These are phyloP conservation scores for Salmo trutta DNA, from an alignment of 2,797 vertebrate species.

Conservation along the genomic window DNA sequence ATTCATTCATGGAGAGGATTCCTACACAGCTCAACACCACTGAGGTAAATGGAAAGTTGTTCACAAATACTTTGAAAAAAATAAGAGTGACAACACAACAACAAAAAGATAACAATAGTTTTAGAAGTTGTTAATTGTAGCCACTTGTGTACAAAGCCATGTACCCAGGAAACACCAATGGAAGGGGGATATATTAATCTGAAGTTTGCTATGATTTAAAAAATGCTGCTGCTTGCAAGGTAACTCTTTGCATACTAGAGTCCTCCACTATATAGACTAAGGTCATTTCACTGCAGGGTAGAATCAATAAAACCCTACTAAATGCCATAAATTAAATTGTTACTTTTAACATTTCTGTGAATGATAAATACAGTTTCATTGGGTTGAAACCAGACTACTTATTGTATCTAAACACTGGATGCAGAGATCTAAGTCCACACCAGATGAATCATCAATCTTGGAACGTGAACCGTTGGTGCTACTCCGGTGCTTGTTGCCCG, in stretches of 20 bases:
- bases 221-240: neutral
- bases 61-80: conserved; percentile 3
- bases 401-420: neutral
- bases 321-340: neutral
- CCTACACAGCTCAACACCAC: conserved; percentile 6
- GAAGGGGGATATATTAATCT: neutral
- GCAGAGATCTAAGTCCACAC: neutral
- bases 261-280: neutral
- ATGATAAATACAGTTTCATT: neutral
- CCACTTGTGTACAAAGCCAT: neutral
- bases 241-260: neutral
- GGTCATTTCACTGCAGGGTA: neutral
- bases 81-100: neutral
- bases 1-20: neutral
- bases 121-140: neutral
- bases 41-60: neutral
- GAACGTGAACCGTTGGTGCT: neutral
- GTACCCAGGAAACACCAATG: neutral
- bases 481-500: neutral
- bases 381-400: neutral
- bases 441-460: neutral
- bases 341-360: neutral
- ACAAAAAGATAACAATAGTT: neutral
- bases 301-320: neutral
- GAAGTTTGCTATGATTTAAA: neutral